phyloP scores from a whole-genome alignment of 2,113 vertebrate genomes.

The Anhinga rufa region DNA sequence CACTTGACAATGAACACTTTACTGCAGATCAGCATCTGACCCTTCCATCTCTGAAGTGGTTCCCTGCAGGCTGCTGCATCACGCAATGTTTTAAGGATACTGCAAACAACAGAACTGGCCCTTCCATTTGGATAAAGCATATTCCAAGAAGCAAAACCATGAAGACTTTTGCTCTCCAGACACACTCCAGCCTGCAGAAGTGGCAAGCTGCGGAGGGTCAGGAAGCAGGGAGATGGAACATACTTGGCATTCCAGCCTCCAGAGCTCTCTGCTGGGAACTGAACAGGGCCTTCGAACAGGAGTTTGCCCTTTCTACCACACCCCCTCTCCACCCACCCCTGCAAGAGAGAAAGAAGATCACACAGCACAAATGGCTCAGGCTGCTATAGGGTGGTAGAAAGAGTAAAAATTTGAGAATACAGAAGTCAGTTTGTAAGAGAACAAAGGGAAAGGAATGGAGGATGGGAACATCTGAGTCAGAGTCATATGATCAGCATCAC shows the following conservation, averaged over 20 bases:
- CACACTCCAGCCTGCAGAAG: not conserved
- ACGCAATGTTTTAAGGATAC: not conserved
- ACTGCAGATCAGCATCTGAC: not conserved
- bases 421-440: not conserved
- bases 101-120: not conserved
- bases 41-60: not conserved
- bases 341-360: not conserved
- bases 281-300: not conserved
- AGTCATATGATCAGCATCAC: not conserved
- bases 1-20: not conserved
- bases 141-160: not conserved
- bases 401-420: not conserved
- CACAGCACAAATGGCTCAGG: not conserved
- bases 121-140: not conserved
- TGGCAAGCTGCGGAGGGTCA: not conserved
- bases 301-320: not conserved
- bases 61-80: not conserved
- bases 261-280: not conserved
- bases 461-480: not conserved
- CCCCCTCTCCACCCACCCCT: not conserved
- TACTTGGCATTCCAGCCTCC: constrained; percentile 49
- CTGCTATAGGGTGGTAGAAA: not conserved
- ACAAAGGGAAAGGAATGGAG: not conserved
- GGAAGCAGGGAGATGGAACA: not conserved
- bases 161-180: not conserved